Base-by-base conservation (phyloP, 2,888 invertebrate species). In the Ophion ventricosus region DNA sequence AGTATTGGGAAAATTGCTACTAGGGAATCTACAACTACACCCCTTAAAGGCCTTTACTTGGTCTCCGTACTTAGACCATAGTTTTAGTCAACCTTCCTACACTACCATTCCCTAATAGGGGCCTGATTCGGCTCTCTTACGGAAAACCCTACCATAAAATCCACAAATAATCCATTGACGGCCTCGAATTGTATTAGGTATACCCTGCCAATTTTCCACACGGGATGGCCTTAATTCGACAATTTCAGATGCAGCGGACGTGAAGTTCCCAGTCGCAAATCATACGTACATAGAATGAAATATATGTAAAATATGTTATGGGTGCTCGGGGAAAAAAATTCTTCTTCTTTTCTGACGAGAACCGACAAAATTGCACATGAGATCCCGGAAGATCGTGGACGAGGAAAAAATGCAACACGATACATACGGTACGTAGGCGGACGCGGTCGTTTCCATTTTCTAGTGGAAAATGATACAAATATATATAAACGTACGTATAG, bases 281-380 rank as follows among this genome's bases (percentile, higher is more conserved):
- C 20, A 29, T 70, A 26, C 10, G 7, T n/a, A n/a, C 7, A 5
- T n/a, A 26, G 11, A 5, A 56, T 70, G 56, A 26, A 63, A 29
- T 74, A 29, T 35, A 54, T 20, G 29, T 66, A 2, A 57, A 26
- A 35, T 56, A 26, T 23, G 23, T n/a, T 23, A 17, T 35, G 54
- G 29, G 25, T 66, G 2, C 20, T 11, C 56, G 17, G 87, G 69
- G 87, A n/a, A n/a, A 40, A 35, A 54, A 43, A 57, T 63, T 43
- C 35, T 49, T 7, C n/a, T 56, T 56, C 26, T 10, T 70, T 74
- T 43, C 14, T 43, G 49, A 75, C 63, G 63, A 64, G 64, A 75
- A 26, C 23, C n/a, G 63, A 11, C 63, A 76, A 81, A 70, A 76
- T 76, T 72, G 76, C 64, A 14, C 43, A 56, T 17, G 59, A 72